Percentiles rank a stretch among this genome's conserved stretches.
Conservation (phyloP, 1,140 invertebrate genomes). For the Sarcophaga bullata region DNA sequence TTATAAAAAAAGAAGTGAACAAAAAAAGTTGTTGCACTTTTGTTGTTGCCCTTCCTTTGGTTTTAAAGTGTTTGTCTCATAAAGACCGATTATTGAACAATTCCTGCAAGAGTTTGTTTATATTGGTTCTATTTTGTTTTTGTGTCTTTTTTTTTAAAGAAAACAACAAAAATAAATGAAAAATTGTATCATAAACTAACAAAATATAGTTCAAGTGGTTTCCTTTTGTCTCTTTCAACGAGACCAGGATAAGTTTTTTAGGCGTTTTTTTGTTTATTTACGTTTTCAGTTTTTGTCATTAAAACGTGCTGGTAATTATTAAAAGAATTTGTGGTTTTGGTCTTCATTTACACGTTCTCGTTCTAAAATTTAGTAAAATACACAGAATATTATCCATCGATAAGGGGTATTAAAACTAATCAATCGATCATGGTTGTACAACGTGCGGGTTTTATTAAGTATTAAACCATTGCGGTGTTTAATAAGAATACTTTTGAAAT, state of each 20-base stretch:
- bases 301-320: not conserved
- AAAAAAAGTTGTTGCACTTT: not conserved
- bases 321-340: not conserved
- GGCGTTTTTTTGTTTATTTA: not conserved
- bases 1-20: not conserved
- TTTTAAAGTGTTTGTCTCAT: not conserved
- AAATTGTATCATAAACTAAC: no score
- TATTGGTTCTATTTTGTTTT: no score
- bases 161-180: no score
- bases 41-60: not conserved
- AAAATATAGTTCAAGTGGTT: constrained; percentile 29
- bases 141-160: not conserved
- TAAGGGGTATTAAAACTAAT: not conserved
- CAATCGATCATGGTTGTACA: not conserved
- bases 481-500: not conserved
- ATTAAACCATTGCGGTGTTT: not conserved
- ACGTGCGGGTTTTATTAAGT: constrained; percentile 13
- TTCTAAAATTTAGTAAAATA: not conserved
- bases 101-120: not conserved
- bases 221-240: not conserved
- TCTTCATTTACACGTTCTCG: not conserved
- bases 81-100: not conserved
- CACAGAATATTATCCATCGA: not conserved
- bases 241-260: constrained; percentile 14
- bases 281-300: constrained; percentile 1